phyloP scores from a whole-genome alignment of 1,140 invertebrate genomes.

The Lepeophtheirus salmonis region DNA sequence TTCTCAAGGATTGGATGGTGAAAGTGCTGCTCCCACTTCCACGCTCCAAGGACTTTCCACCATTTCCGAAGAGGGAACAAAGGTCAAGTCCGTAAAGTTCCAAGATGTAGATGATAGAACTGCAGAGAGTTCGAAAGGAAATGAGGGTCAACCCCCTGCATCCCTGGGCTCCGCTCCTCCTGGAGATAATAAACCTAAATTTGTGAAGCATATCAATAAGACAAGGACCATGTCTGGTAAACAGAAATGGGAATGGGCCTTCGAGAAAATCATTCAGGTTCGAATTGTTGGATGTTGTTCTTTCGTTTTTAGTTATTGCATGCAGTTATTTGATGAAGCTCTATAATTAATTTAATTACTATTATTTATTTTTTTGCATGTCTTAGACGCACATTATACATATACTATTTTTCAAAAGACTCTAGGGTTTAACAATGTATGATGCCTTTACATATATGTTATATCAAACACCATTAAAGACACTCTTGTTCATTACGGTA shows the following conservation, averaged over 20 bases:
- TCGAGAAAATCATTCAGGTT: constrained; percentile 17
- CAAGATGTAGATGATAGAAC: neutral
- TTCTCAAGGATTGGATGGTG: neutral
- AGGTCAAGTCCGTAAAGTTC: neutral
- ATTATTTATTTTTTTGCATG: no score
- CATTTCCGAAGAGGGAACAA: neutral
- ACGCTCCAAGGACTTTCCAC: neutral
- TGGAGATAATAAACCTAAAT: constrained; percentile 1
- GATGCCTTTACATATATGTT: no score
- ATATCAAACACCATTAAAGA: no score
- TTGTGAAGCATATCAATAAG: constrained; percentile 18
- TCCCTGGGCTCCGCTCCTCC: neutral
- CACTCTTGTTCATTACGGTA: no score
- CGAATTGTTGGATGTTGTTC: neutral
- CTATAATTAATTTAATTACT: no score
- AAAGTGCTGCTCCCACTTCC: neutral
- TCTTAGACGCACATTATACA: no score
- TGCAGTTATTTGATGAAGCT: no score
- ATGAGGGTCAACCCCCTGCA: neutral
- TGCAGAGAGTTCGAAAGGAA: constrained; percentile 18
- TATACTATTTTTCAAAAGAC: no score
- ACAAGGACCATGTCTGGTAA: constrained; percentile 13
- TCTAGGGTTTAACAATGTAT: no score
- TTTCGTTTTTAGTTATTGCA: no score
- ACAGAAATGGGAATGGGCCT: constrained; percentile 19